A percentile compares a stretch with the other conserved stretches of the same genome.
These are phyloP conservation scores for Scaptomyza pallida DNA, from an alignment of 1,140 invertebrate genomes.

Conservation along the genomic window DNA sequence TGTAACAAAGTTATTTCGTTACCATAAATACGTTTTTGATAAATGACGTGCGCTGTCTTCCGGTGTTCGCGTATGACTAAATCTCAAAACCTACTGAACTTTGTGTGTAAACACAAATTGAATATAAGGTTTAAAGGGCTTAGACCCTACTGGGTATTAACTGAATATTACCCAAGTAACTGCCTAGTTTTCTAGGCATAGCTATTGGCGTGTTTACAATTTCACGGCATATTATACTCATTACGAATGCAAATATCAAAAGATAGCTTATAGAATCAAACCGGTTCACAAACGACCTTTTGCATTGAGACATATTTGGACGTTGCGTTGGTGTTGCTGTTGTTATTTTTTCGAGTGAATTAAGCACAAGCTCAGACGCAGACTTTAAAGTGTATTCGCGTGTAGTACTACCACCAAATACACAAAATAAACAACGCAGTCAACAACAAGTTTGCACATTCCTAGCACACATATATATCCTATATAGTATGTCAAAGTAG, in stretches of 20 bases:
- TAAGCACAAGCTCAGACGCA: conserved; percentile 42
- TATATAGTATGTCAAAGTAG: not conserved
- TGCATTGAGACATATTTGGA: conserved; percentile 68
- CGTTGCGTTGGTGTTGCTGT: conserved; percentile 59
- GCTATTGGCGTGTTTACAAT: conserved; percentile 67
- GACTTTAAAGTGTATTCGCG: conserved; percentile 17
- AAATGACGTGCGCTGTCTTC: conserved; percentile 60
- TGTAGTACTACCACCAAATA: conserved; percentile 43
- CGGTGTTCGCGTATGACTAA: conserved; percentile 8
- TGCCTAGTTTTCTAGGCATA: conserved; percentile 45
- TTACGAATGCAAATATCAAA: conserved; percentile 74
- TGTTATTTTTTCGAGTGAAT: conserved; percentile 55
- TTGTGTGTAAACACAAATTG: too few relatives aligned
- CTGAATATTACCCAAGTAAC: too few relatives aligned
- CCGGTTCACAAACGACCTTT: conserved; percentile 73
- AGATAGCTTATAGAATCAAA: conserved; percentile 49
- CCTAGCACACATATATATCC: not conserved
- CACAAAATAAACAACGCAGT: conserved; percentile 29
- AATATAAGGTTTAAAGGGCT: too few relatives aligned
- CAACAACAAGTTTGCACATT: conserved; percentile 5
- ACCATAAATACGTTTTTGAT: conserved; percentile 16
- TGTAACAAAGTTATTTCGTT: conserved; percentile 61
- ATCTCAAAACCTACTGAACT: too few relatives aligned
- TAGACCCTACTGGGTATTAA: not conserved
- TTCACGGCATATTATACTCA: conserved; percentile 74